These are phyloP conservation scores for Chrosomus eos DNA, from an alignment of 2,797 vertebrate genomes.

Conservation along the genomic window DNA sequence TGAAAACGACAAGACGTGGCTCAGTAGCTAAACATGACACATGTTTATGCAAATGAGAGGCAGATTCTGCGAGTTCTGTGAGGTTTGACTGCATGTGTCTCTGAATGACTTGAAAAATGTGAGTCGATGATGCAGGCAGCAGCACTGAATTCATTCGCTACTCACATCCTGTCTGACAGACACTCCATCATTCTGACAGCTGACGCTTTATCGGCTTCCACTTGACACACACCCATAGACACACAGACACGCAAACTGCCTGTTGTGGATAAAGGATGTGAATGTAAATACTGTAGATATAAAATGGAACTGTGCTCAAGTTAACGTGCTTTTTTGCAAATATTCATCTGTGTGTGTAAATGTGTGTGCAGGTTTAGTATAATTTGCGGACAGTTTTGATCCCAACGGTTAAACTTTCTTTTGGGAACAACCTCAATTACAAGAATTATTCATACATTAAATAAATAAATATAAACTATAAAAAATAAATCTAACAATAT, in stretches of 20 bases:
- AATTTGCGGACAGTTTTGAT: neutral
- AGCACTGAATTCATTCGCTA: conserved; percentile 35
- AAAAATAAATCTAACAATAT: neutral
- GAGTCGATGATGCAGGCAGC: conserved; percentile 44
- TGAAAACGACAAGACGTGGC: neutral
- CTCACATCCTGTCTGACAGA: conserved; percentile 39
- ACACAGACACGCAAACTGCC: conserved; percentile 10
- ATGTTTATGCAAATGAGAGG: conserved; percentile 15
- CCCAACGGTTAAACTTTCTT: neutral
- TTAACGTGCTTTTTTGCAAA: neutral
- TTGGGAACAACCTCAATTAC: neutral
- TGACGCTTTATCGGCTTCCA: conserved; percentile 41
- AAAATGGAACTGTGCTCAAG: neutral
- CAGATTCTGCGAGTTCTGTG: neutral
- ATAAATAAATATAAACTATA: neutral
- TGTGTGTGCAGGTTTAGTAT: conserved; percentile 1
- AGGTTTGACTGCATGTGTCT: conserved; percentile 23
- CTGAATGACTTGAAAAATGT: conserved; percentile 36
- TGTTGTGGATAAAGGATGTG: conserved; percentile 24
- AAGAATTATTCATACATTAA: neutral
- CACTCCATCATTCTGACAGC: conserved; percentile 46
- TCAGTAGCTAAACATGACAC: neutral
- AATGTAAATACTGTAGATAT: neutral
- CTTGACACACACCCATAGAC: conserved; percentile 1
- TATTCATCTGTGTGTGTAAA: conserved; percentile 30